phyloP scores from a whole-genome alignment of 2,888 invertebrate genomes.

The Agrilus biguttatus region DNA sequence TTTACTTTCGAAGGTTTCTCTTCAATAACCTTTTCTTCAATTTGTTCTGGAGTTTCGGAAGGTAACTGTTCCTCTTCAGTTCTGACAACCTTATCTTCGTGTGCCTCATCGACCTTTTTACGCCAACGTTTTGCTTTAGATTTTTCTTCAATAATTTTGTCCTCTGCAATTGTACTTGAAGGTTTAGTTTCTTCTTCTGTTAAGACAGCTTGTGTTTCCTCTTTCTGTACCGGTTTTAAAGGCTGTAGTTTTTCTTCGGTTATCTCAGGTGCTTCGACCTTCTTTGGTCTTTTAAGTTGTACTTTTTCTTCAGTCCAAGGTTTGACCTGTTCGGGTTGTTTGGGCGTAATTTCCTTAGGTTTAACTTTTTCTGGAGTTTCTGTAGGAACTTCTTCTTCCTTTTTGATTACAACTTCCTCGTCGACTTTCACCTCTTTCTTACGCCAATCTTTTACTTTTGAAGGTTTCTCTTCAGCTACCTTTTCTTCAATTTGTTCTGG shows the following conservation, averaged over 20 bases:
- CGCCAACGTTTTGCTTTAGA: not conserved
- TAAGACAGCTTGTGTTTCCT: not conserved
- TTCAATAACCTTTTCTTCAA: constrained; percentile 11
- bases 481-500: constrained; percentile 10
- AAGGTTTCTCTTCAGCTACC: constrained; percentile 9
- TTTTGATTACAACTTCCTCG: constrained; percentile 2
- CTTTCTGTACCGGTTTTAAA: not conserved
- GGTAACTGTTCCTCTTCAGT: too few relatives aligned
- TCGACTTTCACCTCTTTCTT: constrained; percentile 2
- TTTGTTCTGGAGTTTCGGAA: constrained; percentile 4
- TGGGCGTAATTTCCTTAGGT: too few relatives aligned
- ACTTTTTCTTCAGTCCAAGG: constrained; percentile 7
- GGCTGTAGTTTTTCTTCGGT: too few relatives aligned
- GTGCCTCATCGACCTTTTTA: not conserved
- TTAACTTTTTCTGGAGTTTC: too few relatives aligned
- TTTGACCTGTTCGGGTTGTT: constrained; percentile 18
- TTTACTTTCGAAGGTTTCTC: constrained; percentile 6
- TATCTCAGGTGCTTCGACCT: not conserved
- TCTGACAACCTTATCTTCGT: too few relatives aligned
- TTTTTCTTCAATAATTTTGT: not conserved
- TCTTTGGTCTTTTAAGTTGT: not conserved
- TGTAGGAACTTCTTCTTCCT: constrained; percentile 17
- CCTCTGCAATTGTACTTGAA: too few relatives aligned
- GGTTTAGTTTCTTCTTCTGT: too few relatives aligned
- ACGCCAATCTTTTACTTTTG: constrained; percentile 3